Percentiles rank a stretch among this genome's conserved stretches.
phyloP scores from a whole-genome alignment of 1,140 invertebrate species.

The Phocides pigmalion region DNA sequence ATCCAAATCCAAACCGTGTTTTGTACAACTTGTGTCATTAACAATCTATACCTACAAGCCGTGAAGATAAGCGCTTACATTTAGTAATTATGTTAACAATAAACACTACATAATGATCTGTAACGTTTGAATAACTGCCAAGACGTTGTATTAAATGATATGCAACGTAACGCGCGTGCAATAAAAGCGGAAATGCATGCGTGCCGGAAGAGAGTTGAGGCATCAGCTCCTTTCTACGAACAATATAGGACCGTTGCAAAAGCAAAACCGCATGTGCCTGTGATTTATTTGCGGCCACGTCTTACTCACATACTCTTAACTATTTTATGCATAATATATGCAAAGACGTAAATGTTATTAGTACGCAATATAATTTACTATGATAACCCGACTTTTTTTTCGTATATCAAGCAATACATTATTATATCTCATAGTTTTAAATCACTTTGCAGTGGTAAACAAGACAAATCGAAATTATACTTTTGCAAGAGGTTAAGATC shows the following conservation, averaged over 20 bases:
- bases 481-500: too few species aligned
- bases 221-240: conserved; percentile 27
- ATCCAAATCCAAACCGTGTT: too few species aligned
- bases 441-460: too few species aligned
- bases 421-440: too few species aligned
- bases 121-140: too few species aligned
- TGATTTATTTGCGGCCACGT: conserved; percentile 38
- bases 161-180: conserved; percentile 17
- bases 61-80: too few species aligned
- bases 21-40: too few species aligned
- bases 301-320: conserved; percentile 2
- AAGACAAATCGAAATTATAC: too few species aligned
- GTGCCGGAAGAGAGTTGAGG: conserved; percentile 36
- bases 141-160: background rate
- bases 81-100: background rate
- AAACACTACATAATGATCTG: too few species aligned
- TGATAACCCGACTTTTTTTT: too few species aligned
- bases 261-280: conserved; percentile 24
- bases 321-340: conserved; percentile 6
- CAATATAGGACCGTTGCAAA: conserved; percentile 30
- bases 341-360: background rate
- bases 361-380: background rate
- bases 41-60: too few species aligned
- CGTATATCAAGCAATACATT: too few species aligned
- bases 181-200: conserved; percentile 22